Percentiles rank a stretch among this genome's conserved stretches.
Evolutionary conservation across 2,113 vertebrate genomes (phyloP).

Genomic region (Leiothrix lutea): DNA sequence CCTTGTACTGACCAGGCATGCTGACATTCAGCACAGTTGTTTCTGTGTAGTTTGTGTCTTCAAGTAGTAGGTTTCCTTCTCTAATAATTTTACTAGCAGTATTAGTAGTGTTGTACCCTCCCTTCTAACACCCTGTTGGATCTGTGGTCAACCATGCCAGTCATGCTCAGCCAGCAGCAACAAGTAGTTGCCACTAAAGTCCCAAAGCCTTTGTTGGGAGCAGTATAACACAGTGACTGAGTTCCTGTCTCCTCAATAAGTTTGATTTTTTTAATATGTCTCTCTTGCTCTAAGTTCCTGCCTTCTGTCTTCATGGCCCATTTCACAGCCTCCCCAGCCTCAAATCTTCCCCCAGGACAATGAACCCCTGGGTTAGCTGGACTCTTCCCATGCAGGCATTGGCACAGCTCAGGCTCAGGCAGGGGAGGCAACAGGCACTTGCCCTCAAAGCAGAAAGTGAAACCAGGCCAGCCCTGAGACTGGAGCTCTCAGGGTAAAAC

Average conservation of each 20-base stretch:
- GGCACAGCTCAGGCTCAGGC: neutral
- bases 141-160: neutral
- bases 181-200: neutral
- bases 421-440: neutral
- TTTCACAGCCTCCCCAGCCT: neutral
- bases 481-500: too few relatives aligned
- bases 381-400: neutral
- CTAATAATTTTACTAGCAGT: neutral
- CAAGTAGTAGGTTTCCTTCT: neutral
- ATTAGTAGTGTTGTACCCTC: neutral
- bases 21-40: neutral
- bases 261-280: neutral
- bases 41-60: neutral
- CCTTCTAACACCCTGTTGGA: neutral
- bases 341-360: neutral
- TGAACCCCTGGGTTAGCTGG: accelerated
- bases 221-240: accelerated
- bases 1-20: neutral
- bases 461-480: neutral
- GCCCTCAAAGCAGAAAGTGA: neutral
- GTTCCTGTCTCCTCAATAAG: neutral
- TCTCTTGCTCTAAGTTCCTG: neutral
- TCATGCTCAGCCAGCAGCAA: neutral
- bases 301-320: neutral
- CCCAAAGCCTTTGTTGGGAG: neutral